Evolutionary conservation across 1,140 invertebrate genomes (phyloP), one percentile per base, ranked within the genome.

Genomic region (Drosophila kikkawai): DNA sequence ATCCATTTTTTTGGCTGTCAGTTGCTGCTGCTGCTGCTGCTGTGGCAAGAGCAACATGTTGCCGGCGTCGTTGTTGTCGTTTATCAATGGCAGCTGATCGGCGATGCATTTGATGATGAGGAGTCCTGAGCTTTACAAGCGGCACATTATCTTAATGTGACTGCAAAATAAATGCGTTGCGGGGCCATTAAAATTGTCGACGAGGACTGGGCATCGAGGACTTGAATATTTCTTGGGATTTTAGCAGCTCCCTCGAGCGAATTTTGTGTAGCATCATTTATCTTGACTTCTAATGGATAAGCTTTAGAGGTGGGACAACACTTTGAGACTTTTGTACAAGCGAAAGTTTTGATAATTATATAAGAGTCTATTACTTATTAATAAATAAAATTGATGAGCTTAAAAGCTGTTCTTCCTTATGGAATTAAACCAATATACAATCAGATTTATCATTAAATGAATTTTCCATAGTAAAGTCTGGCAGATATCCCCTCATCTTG

Each of bases 61-160:
- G 65, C 47, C 69, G 41, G 32, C 42, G 56, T 58, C 68, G 63
- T 45, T 71, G 65, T 64, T 71, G 57, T 90, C 85, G 81, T 88
- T 88, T 88, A 88, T 88, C 85, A 88, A 88, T 77, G 64, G 81
- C 48, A 64, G 47, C 57, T 78, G 84, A 87, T 87, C 85, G 48
- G 82, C 79, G 83, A 80, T 80, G 71, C 85, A 88, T 90, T 90
- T 90, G 86, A 85, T 81, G 86, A 82, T 73, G 81, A 66, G 78
- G 53, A 67, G 69, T 71, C 75, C 34, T 68, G 65, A 82, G 82
- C 81, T 82, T 81, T 73, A 88, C 84, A 79, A 79, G 81, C 78
- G 57, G 66, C 81, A 82, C 75, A 85, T 90, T 90, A 90, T 90
- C 86, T 90, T 90, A 91, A 90, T 90, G 85, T 90, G 85, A 90